Evolutionary conservation across 1,140 invertebrate species (phyloP).

Genomic region (Papilio xuthus): DNA sequence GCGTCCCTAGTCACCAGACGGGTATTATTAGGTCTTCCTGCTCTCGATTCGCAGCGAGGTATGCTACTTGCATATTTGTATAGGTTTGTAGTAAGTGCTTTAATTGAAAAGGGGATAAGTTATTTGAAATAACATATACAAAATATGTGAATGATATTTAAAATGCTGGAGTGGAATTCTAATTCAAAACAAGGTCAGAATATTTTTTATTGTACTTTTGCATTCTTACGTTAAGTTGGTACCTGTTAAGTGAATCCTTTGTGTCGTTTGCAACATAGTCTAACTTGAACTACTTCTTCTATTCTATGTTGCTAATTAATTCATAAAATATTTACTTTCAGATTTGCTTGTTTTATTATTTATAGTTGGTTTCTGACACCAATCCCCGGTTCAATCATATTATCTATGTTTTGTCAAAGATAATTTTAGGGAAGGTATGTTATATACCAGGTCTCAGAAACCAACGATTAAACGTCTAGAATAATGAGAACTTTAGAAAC

Average conservation of each 20-base stretch:
- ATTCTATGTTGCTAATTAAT: neutral
- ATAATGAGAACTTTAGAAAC: neutral
- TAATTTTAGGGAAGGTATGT: no score
- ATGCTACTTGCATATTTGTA: conserved; percentile 32
- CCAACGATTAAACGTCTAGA: neutral
- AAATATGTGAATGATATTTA: neutral
- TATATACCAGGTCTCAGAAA: no score
- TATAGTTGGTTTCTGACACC: no score
- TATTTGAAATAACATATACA: conserved; percentile 10
- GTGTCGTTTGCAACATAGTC: neutral
- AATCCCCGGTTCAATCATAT: no score
- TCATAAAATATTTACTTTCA: neutral
- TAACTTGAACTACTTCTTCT: neutral
- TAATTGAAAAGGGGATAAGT: conserved; percentile 11
- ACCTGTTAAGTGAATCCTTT: neutral
- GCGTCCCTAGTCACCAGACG: conserved; percentile 54
- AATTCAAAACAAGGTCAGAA: neutral
- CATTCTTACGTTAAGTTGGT: neutral
- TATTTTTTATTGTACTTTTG: neutral
- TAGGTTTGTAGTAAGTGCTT: conserved; percentile 37
- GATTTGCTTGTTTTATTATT: neutral
- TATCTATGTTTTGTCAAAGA: no score
- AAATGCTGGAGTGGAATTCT: neutral
- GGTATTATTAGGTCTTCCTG: conserved; percentile 80
- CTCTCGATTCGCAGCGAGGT: conserved; percentile 65